Conservation (phyloP, 2,797 vertebrate genomes). For the Epinephelus malabaricus region DNA sequence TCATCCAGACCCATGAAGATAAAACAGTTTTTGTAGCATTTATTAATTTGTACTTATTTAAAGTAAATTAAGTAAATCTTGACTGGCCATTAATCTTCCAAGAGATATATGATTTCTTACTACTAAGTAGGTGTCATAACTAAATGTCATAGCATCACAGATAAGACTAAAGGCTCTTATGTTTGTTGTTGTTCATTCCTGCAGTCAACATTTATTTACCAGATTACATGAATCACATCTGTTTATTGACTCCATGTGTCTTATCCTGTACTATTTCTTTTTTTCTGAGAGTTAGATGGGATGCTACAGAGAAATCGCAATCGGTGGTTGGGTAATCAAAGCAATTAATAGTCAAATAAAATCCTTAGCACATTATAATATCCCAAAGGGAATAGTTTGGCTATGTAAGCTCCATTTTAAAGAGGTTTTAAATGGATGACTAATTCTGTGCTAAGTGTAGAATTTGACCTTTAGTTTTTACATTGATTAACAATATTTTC, state of each 20-base stretch:
- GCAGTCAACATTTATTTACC: not conserved
- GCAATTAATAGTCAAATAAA: constrained; percentile 41
- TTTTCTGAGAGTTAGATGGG: not conserved
- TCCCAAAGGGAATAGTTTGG: constrained; percentile 47
- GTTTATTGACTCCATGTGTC: not conserved
- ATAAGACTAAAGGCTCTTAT: not conserved
- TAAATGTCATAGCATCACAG: not conserved
- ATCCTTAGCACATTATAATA: constrained; percentile 36
- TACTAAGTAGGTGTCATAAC: not conserved
- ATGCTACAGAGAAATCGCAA: not conserved
- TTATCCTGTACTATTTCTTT: not conserved
- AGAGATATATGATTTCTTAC: not conserved
- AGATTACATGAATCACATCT: not conserved
- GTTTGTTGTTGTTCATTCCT: not conserved
- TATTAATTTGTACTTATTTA: not conserved
- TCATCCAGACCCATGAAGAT: not conserved
- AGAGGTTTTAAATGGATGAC: constrained; percentile 32
- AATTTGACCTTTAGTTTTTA: constrained; percentile 54
- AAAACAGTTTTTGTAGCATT: constrained; percentile 5
- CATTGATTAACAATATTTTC: constrained; percentile 42
- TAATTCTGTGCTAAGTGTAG: constrained; percentile 52
- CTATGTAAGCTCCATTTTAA: constrained; percentile 34
- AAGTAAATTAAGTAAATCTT: not conserved
- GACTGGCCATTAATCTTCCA: not conserved
- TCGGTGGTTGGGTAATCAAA: constrained; percentile 31